phyloP scores from a whole-genome alignment of 2,113 vertebrate species.

The Syngnathus floridae region DNA sequence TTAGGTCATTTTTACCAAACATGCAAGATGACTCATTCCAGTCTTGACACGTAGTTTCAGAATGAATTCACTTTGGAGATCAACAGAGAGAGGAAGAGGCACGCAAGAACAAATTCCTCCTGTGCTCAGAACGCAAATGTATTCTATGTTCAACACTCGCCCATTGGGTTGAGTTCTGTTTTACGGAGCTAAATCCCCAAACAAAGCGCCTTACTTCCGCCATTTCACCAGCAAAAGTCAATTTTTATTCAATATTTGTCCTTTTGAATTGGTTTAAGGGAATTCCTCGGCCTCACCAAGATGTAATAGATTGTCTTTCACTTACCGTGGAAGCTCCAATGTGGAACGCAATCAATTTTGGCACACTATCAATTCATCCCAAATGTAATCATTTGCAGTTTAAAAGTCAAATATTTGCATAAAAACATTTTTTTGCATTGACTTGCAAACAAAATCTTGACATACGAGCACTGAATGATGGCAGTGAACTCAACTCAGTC shows the following conservation, averaged over 20 bases:
- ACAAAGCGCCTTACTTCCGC: slow-evolving; percentile 61
- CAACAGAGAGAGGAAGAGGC: slow-evolving; percentile 22
- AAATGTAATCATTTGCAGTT: too few species aligned
- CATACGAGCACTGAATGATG: too few species aligned
- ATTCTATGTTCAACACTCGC: slow-evolving; percentile 12
- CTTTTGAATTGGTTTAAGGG: slow-evolving; percentile 35
- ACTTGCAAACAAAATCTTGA: too few species aligned
- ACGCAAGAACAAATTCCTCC: slow-evolving; percentile 56
- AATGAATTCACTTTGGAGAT: slow-evolving; percentile 19
- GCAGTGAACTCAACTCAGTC: too few species aligned
- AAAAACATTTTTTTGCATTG: too few species aligned
- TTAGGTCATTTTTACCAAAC: not conserved
- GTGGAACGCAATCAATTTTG: not conserved
- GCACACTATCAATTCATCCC: not conserved
- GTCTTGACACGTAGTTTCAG: slow-evolving; percentile 14
- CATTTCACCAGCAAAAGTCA: slow-evolving; percentile 43
- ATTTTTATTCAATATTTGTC: slow-evolving; percentile 31
- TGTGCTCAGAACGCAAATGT: slow-evolving; percentile 10
- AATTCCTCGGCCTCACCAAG: not conserved
- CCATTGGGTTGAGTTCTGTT: slow-evolving; percentile 20
- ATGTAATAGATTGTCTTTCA: not conserved
- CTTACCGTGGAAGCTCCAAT: not conserved
- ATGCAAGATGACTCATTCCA: not conserved
- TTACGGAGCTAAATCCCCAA: slow-evolving; percentile 24
- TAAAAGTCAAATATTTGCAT: too few species aligned